Conservation (phyloP, 2,888 invertebrate species). For the Epistrophe eligans region DNA sequence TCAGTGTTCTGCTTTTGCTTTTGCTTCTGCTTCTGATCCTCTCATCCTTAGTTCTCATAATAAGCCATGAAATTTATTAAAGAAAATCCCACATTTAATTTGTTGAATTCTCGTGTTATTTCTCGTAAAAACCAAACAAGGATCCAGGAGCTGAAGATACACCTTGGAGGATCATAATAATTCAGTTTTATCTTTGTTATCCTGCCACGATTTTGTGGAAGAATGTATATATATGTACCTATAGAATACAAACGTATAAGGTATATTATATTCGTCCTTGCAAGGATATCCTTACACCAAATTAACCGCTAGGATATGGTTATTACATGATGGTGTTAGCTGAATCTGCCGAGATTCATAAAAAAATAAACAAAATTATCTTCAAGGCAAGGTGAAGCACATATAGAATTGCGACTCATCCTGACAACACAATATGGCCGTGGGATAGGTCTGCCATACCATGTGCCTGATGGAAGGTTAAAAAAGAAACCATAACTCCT, state of each 20-base stretch:
- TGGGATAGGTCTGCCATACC: background rate
- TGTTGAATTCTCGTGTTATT: slow-evolving; percentile 51
- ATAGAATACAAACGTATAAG: background rate
- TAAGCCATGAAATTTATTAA: slow-evolving; percentile 48
- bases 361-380: slow-evolving; percentile 53
- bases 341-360: slow-evolving; percentile 47
- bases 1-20: background rate
- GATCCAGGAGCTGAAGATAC: slow-evolving; percentile 12
- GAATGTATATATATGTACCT: background rate
- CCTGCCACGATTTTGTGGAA: background rate
- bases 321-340: slow-evolving; percentile 32
- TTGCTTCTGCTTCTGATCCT: background rate
- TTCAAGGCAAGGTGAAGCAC: slow-evolving; percentile 1
- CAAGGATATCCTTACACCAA: slow-evolving; percentile 26
- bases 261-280: slow-evolving; percentile 16
- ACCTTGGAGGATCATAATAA: slow-evolving; percentile 64
- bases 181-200: slow-evolving; percentile 58
- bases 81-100: slow-evolving; percentile 57
- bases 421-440: background rate
- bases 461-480: slow-evolving; percentile 6
- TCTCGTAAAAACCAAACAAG: slow-evolving; percentile 39
- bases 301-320: slow-evolving; percentile 68
- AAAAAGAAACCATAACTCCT: slow-evolving; percentile 45
- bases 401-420: background rate
- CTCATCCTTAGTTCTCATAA: slow-evolving; percentile 18